Evolutionary conservation across 2,113 vertebrate species (phyloP), one percentile per base, ranked within the genome.

Genomic region (Lutjanus erythropterus): DNA sequence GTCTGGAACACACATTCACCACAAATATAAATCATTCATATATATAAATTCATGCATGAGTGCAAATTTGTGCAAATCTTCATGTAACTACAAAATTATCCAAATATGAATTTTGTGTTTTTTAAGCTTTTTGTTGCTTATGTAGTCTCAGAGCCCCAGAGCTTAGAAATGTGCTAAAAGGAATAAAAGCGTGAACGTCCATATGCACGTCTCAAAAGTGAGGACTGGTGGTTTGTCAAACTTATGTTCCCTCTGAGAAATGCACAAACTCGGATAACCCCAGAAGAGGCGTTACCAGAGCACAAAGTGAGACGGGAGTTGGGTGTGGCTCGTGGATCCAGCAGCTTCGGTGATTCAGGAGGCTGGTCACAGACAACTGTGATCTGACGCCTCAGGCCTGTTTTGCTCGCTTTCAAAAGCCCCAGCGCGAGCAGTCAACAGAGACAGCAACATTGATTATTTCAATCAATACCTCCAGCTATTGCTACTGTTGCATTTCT

Each of bases 391-490:
- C 84, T 75, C 23, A 70, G 81, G 89, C 71, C 61, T 83, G 80
- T 86, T 91, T 74, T 65, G 41, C 81, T 75, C 49, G n/a, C 69
- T 86, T 87, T 88, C 70, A 82, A 80, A 86, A 81, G 68, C 74
- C 62, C 66, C 46, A 60, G 50, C 53, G 69, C 39, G 72, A 67
- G 75, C 88, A 81, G 78, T 75, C 80, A 81, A 72, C 80, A 72
- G 84, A 90, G 84, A 86, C 84, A 65, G 75, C 33, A 82, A 10
- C 76, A 92, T 90, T 84, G 90, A 92, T 90, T 85, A 83, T 69
- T 80, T 83, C 73, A 83, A 86, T 93, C 89, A 69, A 91, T 93
- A 90, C 14, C 33, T 53, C 33, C 61, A 72, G 73, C 85, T 84
- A 81, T 71, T 85, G 74, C 88, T 53, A 71, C 52, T 60, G 68